Evolutionary conservation across 2,888 invertebrate genomes (phyloP).

Genomic region (Nemapogon koenigi): DNA sequence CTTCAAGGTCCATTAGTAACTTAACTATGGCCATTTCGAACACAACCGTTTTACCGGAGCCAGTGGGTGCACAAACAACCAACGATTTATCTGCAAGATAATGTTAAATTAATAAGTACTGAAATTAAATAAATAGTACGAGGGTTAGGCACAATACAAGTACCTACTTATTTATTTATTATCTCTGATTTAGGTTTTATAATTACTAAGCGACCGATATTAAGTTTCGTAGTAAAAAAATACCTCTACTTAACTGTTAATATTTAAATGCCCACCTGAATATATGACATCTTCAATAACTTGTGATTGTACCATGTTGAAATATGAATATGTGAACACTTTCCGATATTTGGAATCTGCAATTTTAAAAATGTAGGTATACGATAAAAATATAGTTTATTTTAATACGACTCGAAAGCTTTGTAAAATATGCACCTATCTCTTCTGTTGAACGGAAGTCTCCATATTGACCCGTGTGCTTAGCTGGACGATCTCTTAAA

Average conservation of each 20-base stretch:
- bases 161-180: too few relatives aligned
- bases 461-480: conserved; percentile 38
- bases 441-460: conserved; percentile 44
- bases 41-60: conserved; percentile 83
- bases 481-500: conserved; percentile 25
- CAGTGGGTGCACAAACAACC: conserved; percentile 81
- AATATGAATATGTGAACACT: conserved; percentile 68
- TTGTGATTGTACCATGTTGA: conserved; percentile 76
- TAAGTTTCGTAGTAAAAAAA: neutral
- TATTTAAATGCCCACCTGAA: conserved; percentile 66
- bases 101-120: neutral
- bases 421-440: conserved; percentile 29
- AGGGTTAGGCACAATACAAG: too few relatives aligned
- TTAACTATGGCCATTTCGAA: conserved; percentile 81
- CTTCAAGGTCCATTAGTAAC: conserved; percentile 62
- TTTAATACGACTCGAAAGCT: neutral
- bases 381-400: neutral
- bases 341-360: conserved; percentile 59
- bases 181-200: too few relatives aligned
- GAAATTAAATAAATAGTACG: too few relatives aligned
- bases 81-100: conserved; percentile 69
- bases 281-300: conserved; percentile 73
- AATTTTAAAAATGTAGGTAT: conserved; percentile 17
- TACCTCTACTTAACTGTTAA: too few relatives aligned
- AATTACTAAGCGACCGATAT: too few relatives aligned